A percentile compares a stretch with the other conserved stretches of the same genome.
These are phyloP conservation scores for Pogonognathellus flavescens DNA, from an alignment of 1,140 invertebrate species.

Conservation along the genomic window DNA sequence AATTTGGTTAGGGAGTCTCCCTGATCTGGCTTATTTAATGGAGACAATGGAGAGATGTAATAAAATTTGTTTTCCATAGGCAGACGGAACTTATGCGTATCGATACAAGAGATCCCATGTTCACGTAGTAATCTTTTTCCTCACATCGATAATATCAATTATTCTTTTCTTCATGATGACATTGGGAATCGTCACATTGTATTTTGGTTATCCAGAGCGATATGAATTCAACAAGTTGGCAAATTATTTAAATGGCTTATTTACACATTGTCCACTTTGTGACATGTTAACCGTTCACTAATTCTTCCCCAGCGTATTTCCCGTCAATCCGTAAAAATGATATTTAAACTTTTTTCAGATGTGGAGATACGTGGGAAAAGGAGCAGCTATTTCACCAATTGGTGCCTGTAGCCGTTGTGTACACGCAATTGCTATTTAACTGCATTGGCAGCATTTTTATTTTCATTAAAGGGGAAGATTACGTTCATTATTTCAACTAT, in stretches of 20 bases:
- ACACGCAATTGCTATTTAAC: neutral
- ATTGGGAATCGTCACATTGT: neutral
- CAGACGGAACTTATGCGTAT: neutral
- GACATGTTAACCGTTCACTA: neutral
- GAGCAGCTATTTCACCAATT: neutral
- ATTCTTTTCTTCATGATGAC: neutral
- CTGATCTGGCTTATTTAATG: neutral
- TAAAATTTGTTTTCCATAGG: neutral
- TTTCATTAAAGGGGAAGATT: slow-evolving; percentile 10
- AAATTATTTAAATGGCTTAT: too few relatives aligned
- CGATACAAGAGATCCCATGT: neutral
- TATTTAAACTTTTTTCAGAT: neutral
- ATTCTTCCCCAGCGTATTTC: too few relatives aligned
- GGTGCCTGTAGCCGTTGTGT: neutral
- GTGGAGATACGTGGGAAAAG: neutral
- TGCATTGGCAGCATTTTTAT: neutral
- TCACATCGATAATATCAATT: neutral
- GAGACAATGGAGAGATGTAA: neutral
- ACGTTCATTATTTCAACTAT: slow-evolving; percentile 45
- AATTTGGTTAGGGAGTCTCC: too few relatives aligned
- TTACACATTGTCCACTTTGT: neutral
- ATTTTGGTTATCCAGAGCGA: neutral
- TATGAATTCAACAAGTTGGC: neutral
- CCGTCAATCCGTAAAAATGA: neutral
- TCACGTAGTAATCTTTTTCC: neutral